These are phyloP conservation scores for Trissolcus basalis DNA, from an alignment of 1,140 invertebrate genomes.

Conservation along the genomic window DNA sequence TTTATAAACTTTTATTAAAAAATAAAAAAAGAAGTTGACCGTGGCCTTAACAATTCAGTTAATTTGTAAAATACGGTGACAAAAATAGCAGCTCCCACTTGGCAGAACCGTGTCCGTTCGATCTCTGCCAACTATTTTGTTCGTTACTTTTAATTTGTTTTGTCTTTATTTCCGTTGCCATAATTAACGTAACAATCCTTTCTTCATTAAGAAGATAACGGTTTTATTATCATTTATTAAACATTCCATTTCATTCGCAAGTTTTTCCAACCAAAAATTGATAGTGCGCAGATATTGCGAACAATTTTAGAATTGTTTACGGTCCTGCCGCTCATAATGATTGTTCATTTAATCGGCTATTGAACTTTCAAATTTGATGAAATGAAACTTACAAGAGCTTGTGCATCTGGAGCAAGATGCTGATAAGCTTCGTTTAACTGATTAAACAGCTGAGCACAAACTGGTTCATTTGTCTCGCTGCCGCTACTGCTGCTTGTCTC, in stretches of 20 bases:
- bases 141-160: background rate
- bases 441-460: conserved; percentile 73
- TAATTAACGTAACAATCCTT: background rate
- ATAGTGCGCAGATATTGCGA: background rate
- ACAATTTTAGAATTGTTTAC: conserved; percentile 25
- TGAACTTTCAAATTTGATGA: conserved; percentile 45
- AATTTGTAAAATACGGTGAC: conserved; percentile 5
- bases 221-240: background rate
- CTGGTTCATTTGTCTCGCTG: conserved; percentile 72
- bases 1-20: background rate
- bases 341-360: conserved; percentile 37
- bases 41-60: background rate
- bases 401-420: conserved; percentile 74
- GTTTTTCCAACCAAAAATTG: conserved; percentile 1
- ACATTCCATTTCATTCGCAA: background rate
- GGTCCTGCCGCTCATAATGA: conserved; percentile 21
- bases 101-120: background rate
- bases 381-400: conserved; percentile 69
- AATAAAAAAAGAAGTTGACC: background rate
- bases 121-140: background rate
- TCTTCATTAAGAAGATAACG: too few species aligned
- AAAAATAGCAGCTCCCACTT: conserved; percentile 1
- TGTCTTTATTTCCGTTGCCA: conserved; percentile 1
- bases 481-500: conserved; percentile 73
- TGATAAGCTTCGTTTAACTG: conserved; percentile 75